Conservation (phyloP, 2,888 invertebrate species). For the Eucera pruinosa region DNA sequence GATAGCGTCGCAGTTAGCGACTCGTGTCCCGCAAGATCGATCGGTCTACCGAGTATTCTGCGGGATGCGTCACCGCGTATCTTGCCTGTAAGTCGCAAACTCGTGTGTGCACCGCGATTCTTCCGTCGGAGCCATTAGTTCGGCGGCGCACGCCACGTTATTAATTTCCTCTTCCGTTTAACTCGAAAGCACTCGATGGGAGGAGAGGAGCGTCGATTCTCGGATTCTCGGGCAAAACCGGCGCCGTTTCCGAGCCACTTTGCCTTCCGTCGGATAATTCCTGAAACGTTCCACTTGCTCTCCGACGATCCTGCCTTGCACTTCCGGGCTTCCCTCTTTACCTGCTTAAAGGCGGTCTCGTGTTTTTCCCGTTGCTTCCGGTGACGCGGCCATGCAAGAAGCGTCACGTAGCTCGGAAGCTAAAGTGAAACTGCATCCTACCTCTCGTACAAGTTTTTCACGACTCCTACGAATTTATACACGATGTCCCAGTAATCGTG, state of each 20-base stretch:
- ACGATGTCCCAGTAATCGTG: too few relatives aligned
- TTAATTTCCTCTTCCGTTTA: too few relatives aligned
- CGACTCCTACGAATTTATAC: conserved; percentile 4
- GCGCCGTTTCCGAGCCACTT: neutral
- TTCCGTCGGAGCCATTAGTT: too few relatives aligned
- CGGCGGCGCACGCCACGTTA: too few relatives aligned
- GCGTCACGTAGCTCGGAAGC: neutral
- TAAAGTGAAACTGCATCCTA: neutral
- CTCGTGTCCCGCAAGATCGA: conserved; percentile 67
- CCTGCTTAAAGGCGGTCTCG: neutral
- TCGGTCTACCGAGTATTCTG: conserved; percentile 63
- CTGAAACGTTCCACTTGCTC: neutral
- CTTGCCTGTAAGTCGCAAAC: conserved; percentile 31
- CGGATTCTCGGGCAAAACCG: neutral
- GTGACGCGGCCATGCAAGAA: neutral
- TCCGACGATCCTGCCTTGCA: too few relatives aligned
- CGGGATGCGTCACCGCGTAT: conserved; percentile 66
- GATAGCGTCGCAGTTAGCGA: conserved; percentile 58
- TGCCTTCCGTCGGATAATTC: conserved; percentile 6
- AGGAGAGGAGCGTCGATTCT: too few relatives aligned
- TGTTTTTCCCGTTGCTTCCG: conserved; percentile 9
- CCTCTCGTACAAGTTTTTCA: neutral
- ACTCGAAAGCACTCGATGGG: too few relatives aligned
- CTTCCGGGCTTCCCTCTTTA: neutral
- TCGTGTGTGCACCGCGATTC: conserved; percentile 24